Conservation (phyloP, 2,113 vertebrate species). For the Semnornis frantzii region DNA sequence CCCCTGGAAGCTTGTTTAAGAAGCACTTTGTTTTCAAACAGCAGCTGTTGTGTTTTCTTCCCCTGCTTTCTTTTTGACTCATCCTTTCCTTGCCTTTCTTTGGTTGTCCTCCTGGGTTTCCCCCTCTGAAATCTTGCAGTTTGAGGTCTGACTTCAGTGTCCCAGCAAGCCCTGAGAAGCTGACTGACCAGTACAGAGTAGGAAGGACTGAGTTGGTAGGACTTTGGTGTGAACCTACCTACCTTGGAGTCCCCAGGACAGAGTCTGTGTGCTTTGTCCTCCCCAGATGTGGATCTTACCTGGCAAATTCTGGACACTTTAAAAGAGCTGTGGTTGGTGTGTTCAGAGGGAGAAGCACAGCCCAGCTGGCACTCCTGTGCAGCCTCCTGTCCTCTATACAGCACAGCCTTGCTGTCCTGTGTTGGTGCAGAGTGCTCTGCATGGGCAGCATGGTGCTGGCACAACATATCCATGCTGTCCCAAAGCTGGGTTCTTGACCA, state of each 20-base stretch:
- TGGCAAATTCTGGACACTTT: neutral
- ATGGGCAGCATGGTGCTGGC: fast-evolving
- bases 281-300: neutral
- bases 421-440: neutral
- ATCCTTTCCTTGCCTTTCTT: neutral
- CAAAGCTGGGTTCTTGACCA: no score
- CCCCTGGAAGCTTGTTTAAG: neutral
- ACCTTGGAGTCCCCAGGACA: neutral
- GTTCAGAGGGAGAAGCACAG: neutral
- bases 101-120: neutral
- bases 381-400: fast-evolving
- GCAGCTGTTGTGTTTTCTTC: neutral
- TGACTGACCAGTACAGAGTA: neutral
- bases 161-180: neutral
- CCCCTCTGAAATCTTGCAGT: neutral
- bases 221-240: fast-evolving
- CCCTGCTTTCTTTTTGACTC: neutral
- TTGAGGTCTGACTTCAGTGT: neutral
- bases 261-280: neutral
- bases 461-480: fast-evolving
- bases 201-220: fast-evolving
- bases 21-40: neutral
- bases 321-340: fast-evolving
- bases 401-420: fast-evolving
- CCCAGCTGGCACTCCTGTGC: neutral